These are phyloP conservation scores for Drosophila mayaguana DNA, from an alignment of 2,888 invertebrate genomes.

Conservation along the genomic window DNA sequence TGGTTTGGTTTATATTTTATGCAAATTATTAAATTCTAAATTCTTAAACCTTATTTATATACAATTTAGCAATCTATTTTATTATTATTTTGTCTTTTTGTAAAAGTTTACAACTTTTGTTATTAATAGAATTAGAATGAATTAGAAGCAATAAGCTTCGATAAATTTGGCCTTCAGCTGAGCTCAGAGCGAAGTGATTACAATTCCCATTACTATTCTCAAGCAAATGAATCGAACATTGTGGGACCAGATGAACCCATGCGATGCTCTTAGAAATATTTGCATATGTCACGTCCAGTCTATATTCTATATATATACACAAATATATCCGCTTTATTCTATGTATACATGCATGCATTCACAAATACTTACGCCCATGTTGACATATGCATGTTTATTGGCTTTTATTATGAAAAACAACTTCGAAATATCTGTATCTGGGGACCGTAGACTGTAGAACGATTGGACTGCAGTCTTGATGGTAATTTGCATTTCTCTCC, in stretches of 20 bases:
- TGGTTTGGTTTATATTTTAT: too few species aligned
- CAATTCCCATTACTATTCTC: constrained; percentile 19
- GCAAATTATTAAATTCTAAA: too few species aligned
- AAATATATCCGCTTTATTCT: not conserved
- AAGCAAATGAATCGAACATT: constrained; percentile 41
- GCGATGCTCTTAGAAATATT: constrained; percentile 29
- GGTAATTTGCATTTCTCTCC: constrained; percentile 39
- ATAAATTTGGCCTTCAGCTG: too few species aligned
- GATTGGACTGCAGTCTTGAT: constrained; percentile 18
- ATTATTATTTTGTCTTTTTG: too few species aligned
- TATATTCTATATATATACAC: not conserved
- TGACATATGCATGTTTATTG: constrained; percentile 4
- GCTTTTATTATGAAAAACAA: constrained; percentile 1
- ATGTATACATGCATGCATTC: not conserved
- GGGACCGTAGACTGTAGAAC: too few species aligned
- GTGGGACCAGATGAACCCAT: constrained; percentile 30
- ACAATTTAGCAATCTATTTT: too few species aligned
- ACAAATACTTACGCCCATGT: not conserved
- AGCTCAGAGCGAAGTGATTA: too few species aligned
- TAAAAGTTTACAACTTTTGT: too few species aligned
- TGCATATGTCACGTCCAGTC: constrained; percentile 50
- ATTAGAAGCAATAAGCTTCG: too few species aligned
- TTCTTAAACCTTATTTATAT: too few species aligned
- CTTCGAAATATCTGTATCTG: not conserved
- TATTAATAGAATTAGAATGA: too few species aligned